Evolutionary conservation across 2,888 invertebrate genomes (phyloP).

Genomic region (Cheiracanthium punctorium): DNA sequence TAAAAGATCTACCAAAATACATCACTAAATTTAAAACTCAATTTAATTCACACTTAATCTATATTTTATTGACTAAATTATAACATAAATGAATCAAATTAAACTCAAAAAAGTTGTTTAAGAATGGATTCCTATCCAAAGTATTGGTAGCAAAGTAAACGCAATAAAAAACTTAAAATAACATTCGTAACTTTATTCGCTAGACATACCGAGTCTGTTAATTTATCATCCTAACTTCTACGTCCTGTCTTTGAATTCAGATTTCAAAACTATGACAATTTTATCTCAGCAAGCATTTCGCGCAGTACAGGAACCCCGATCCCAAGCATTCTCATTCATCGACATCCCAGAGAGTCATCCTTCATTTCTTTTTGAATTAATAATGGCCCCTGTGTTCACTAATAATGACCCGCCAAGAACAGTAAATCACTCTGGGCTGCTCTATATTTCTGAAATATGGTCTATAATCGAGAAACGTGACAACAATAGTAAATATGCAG

Average conservation of each 20-base stretch:
- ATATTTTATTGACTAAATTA: too few relatives aligned
- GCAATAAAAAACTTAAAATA: too few relatives aligned
- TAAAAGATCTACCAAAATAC: too few relatives aligned
- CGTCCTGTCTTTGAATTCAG: slow-evolving; percentile 2
- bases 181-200: too few relatives aligned
- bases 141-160: too few relatives aligned
- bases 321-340: slow-evolving; percentile 15
- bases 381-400: slow-evolving; percentile 42
- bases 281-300: slow-evolving; percentile 20
- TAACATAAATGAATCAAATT: too few relatives aligned
- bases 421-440: slow-evolving; percentile 49
- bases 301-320: slow-evolving; percentile 22
- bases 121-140: too few relatives aligned
- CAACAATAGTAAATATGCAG: slow-evolving; percentile 60
- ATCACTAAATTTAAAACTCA: too few relatives aligned
- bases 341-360: slow-evolving; percentile 38
- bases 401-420: slow-evolving; percentile 53
- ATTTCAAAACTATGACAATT: slow-evolving; percentile 18
- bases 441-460: slow-evolving; percentile 66
- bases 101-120: too few relatives aligned
- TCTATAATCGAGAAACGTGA: slow-evolving; percentile 61
- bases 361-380: slow-evolving; percentile 66
- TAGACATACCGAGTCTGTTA: too few relatives aligned
- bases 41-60: too few relatives aligned
- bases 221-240: too few relatives aligned